Evolutionary conservation across 2,113 vertebrate species (phyloP), one percentile per base, ranked within the genome.

Genomic region (Pteruthius melanotis): DNA sequence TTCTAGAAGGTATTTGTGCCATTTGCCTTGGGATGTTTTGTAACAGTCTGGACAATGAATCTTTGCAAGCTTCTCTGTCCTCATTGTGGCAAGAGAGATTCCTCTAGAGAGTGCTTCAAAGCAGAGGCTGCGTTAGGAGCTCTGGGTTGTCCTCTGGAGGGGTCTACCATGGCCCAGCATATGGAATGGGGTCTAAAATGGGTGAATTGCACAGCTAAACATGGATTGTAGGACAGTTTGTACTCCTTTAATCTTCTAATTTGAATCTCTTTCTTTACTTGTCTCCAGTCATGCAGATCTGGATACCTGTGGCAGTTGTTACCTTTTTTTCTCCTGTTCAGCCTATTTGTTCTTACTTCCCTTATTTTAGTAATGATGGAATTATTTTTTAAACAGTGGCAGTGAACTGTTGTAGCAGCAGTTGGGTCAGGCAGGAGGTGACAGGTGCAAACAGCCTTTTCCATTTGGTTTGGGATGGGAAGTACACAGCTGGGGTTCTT

Each of bases 1-100:
- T 80, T 57, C 16, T 6, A 8, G 50, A 61, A 69, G 57, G 15
- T 11, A 15, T 61, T 83, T 0, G 0, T 1, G 2, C 11, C 14
- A 2, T 14, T 49, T 79, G 13, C 20, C 18, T 72, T 61, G 45
- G 61, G 66, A 10, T 56, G 10, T n/a, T 87, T 68, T 56, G 47
- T 87, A 14, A 24, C 15, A 61, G 6, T 33, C 63, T 59, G 59
- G 11, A 50, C 45, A 53, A 1, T 39, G 13, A 44, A 75, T 49
- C 16, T 39, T 54, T 64, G 27, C 63, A 35, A 64, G 13, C 24
- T 68, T 47, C 65, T 68, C 45, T 88, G 22, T 56, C 37, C 26
- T 85, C 1, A 3, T 5, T 20, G 53, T 19, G n/a, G 26, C 49
- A 35, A 23, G 70, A 85, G 26, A 56, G 26, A 15, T 65, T 87